Conservation (phyloP, 2,113 vertebrate genomes). For the Phalacrocorax carbo region DNA sequence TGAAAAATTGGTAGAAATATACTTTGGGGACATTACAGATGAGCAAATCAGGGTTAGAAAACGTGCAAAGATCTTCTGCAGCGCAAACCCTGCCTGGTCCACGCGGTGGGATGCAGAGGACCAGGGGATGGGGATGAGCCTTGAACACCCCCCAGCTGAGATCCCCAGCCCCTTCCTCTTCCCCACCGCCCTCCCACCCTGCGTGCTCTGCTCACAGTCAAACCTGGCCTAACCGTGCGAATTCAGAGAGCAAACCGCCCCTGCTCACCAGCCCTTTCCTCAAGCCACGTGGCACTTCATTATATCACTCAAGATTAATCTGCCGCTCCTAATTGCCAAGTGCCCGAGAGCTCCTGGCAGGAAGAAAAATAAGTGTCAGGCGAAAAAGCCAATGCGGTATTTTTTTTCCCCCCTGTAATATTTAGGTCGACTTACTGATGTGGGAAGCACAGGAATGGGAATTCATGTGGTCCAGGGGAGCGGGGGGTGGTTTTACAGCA, state of each 20-base stretch:
- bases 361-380: neutral
- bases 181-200: neutral
- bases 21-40: neutral
- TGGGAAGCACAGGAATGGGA: neutral
- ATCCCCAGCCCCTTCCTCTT: neutral
- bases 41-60: neutral
- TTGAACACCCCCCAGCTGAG: neutral
- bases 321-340: neutral
- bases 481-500: fast-evolving
- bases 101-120: fast-evolving
- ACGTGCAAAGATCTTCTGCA: neutral
- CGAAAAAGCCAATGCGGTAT: neutral
- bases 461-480: neutral
- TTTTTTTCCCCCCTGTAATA: neutral
- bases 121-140: neutral
- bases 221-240: neutral
- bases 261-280: neutral
- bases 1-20: neutral
- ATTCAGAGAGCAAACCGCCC: neutral
- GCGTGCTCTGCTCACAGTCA: neutral
- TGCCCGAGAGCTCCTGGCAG: neutral
- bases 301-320: conserved; percentile 44
- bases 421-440: neutral
- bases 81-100: fast-evolving
- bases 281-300: neutral